Evolutionary conservation across 2,797 vertebrate species (phyloP).

Genomic region (Scolopax bukidnonensis): DNA sequence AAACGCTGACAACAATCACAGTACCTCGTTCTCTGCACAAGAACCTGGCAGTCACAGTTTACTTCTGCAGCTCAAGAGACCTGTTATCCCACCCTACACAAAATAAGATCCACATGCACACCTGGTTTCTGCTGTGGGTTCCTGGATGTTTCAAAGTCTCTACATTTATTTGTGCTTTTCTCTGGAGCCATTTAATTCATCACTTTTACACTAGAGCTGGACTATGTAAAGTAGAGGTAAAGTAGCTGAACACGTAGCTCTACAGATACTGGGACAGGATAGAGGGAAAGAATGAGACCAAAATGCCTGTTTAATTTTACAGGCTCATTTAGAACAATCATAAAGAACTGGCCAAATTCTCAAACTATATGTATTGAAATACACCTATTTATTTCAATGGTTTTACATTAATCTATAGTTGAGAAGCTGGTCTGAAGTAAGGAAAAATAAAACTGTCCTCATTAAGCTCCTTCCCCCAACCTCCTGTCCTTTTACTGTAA

Average conservation of each 20-base stretch:
- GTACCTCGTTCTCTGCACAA: slow-evolving; percentile 58
- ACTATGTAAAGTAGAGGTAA: slow-evolving; percentile 40
- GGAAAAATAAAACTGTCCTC: slow-evolving; percentile 28
- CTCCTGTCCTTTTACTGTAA: slow-evolving; percentile 53
- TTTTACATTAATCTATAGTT: slow-evolving; percentile 26
- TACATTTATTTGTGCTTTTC: background rate
- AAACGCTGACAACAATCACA: slow-evolving; percentile 49
- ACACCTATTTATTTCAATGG: slow-evolving; percentile 3
- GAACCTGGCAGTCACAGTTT: slow-evolving; percentile 7
- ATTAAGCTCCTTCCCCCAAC: background rate
- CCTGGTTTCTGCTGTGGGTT: slow-evolving; percentile 36
- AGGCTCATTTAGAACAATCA: background rate
- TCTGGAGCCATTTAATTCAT: slow-evolving; percentile 10
- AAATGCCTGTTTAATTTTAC: background rate
- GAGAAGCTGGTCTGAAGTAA: slow-evolving; percentile 27
- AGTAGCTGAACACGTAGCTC: slow-evolving; percentile 48
- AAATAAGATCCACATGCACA: slow-evolving; percentile 27
- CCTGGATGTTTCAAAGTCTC: slow-evolving; percentile 38
- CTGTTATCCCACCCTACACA: background rate
- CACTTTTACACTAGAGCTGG: slow-evolving; percentile 49
- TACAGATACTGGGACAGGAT: slow-evolving; percentile 57
- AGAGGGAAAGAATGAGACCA: slow-evolving; percentile 57
- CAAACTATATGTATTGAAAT: background rate
- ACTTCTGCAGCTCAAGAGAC: slow-evolving; percentile 35
- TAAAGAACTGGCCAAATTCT: background rate